Base-by-base conservation (phyloP, 1,140 invertebrate species). In the Musca domestica region DNA sequence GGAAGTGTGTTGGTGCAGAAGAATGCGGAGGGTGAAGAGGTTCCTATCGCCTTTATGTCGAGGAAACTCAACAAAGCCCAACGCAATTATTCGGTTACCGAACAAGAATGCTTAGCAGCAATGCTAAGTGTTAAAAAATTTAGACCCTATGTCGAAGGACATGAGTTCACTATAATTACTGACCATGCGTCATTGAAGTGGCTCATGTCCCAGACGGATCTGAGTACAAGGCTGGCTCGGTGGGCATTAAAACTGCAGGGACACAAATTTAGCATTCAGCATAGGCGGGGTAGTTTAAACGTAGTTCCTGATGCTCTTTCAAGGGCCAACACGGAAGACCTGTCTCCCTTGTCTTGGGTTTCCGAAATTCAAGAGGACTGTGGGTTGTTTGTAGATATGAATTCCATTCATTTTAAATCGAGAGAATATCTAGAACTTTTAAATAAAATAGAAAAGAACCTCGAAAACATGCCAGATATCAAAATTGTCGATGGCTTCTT, bases 221-320 rank as follows among this genome's bases (percentile, higher is more conserved):
- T 30, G 9, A 30, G 27, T 30, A 30, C 27, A 9, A 30, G 27
- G 27, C 27, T 30, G 27, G 27, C 9, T 22, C 47, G 19, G n/a
- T 23, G 12, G 15, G 7, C 41, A 12, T 49, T 66, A 2, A 66
- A 66, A 52, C 27, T 66, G 1, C 65, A 66, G 27, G 47, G 5
- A 12, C 52, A 27, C 15, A 49, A 66, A 22, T 66, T 52, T 27
- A n/a, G 14, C n/a, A n/a, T n/a, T n/a, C n/a, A n/a, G n/a, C n/a
- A n/a, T n/a, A n/a, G n/a, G n/a, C n/a, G n/a, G n/a, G n/a, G n/a
- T n/a, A n/a, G n/a, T 5, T 52, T 66, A 9, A 52, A 66, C 51
- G 17, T 66, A 6, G 48, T 66, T 3, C 19, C 49, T 17, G 23
- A 66, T 52, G 14, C 49, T 1, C 14, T 52, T 9, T 66, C 48